Conservation (phyloP, 2,797 vertebrate species). For the Galaxias olidus region DNA sequence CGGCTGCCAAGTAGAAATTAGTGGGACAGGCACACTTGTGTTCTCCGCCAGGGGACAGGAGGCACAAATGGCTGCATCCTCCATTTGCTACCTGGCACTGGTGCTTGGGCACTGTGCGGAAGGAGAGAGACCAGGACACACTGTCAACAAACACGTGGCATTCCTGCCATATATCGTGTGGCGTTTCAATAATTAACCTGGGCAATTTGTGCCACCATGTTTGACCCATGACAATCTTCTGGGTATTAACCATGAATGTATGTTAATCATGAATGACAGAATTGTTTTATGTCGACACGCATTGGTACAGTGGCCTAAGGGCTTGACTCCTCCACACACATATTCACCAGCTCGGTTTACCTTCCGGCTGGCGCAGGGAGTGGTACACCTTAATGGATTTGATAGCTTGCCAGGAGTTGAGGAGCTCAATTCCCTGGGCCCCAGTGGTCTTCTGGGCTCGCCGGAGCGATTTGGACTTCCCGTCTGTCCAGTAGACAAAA, state of each 20-base stretch:
- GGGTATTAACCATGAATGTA: no score
- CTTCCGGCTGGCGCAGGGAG: constrained; percentile 94
- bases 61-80: constrained; percentile 96
- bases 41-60: constrained; percentile 85
- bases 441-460: constrained; percentile 96
- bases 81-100: constrained; percentile 92
- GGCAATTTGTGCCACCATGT: no score
- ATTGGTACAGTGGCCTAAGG: not conserved
- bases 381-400: constrained; percentile 98
- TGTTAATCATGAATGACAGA: no score
- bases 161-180: no score
- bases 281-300: not conserved
- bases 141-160: not conserved
- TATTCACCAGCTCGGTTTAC: constrained; percentile 75
- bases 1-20: constrained; percentile 94
- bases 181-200: no score
- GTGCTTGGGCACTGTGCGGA: constrained; percentile 87
- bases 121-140: constrained; percentile 21
- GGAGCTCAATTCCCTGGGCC: constrained; percentile 84
- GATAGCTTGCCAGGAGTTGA: constrained; percentile 98
- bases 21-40: constrained; percentile 95
- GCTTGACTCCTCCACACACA: constrained; percentile 6
- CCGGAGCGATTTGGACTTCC: constrained; percentile 95
- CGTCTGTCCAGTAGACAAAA: constrained; percentile 98
- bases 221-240: no score